Base-by-base conservation (phyloP, 2,888 invertebrate species). In the Pterobdella sp. region DNA sequence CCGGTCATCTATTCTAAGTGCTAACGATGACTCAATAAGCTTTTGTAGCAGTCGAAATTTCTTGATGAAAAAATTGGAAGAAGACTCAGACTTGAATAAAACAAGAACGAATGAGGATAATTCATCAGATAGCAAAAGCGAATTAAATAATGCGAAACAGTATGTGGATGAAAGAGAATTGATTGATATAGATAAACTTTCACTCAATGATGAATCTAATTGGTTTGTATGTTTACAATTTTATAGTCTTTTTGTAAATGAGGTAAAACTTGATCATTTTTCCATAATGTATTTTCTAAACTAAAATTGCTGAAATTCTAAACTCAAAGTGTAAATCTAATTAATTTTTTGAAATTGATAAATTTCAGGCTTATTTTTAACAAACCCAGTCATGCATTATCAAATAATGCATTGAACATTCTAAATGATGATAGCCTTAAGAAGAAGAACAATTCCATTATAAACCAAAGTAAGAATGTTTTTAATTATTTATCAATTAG, bases 171-270 rank as follows among this genome's bases (percentile, higher is more conserved):
- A 2, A n/a, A 34, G 31, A 35, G 65, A 3, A 3, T 29, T 29
- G 35, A 22, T 65, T 18, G 65, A 65, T 65, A 22, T 65, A 14
- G 65, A 65, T 65, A 34, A 34, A 65, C 14, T 65, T 4, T 65
- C 65, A 7, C 65, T 29, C 3, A 34, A 65, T 65, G 65, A 65
- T 18, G 65, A 65, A 18, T 3, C 29, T 29, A 34, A 7, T 31
- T 65, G 65, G 65, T 65, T 29, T 7, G 65, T 31, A 18, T 10
- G 7, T n/a, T 7, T 26, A 14, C 7, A n/a, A n/a, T n/a, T 63
- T 63, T 63, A 14, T 14, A 63, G 7, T 7, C 7, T 14, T 14
- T 14, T 63, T n/a, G n/a, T 26, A 63, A 63, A 63, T 63, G n/a
- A n/a, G n/a, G n/a, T n/a, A n/a, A 18, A 49, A 18, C 14, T 18